Percentiles rank a stretch among this genome's conserved stretches.
Evolutionary conservation across 2,797 vertebrate genomes (phyloP).

Genomic region (Decapterus maruadsi): DNA sequence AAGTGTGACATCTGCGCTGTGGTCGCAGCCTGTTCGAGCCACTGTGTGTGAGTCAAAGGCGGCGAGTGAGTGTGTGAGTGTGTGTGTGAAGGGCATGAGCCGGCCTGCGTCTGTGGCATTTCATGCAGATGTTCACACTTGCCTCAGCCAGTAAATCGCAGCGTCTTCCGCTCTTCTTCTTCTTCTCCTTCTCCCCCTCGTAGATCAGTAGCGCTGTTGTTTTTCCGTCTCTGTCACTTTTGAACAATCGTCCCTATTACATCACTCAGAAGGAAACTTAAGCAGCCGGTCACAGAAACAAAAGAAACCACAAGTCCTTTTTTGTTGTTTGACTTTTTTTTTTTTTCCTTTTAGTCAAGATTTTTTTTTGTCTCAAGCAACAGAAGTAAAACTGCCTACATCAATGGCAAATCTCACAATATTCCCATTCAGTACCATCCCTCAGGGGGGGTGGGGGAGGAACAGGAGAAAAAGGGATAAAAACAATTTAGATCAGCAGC

Average conservation of each 20-base stretch:
- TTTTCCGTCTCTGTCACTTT: constrained; percentile 26
- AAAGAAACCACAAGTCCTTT: constrained; percentile 58
- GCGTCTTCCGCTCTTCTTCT: neutral
- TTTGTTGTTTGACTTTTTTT: constrained; percentile 58
- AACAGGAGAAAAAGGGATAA: constrained; percentile 52
- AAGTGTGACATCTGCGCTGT: constrained; percentile 60
- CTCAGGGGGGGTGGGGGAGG: constrained; percentile 14
- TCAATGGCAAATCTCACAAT: constrained; percentile 74
- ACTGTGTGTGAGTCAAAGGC: constrained; percentile 32
- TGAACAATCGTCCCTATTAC: constrained; percentile 32
- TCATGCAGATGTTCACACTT: constrained; percentile 62
- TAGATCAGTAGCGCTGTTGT: constrained; percentile 40
- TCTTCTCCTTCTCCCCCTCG: neutral
- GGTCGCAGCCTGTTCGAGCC: constrained; percentile 28
- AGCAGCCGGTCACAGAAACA: constrained; percentile 35
- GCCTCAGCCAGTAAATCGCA: constrained; percentile 32
- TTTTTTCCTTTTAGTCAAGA: constrained; percentile 50
- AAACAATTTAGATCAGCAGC: constrained; percentile 67
- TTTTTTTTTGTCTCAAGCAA: constrained; percentile 68
- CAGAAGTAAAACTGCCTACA: constrained; percentile 77
- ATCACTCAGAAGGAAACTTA: constrained; percentile 34
- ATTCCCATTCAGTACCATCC: constrained; percentile 69
- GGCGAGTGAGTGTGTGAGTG: neutral
- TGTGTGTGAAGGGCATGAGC: constrained; percentile 27
- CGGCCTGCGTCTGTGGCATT: constrained; percentile 30